Evolutionary conservation across 1,140 invertebrate species (phyloP).

Genomic region (Fopius arisanus): DNA sequence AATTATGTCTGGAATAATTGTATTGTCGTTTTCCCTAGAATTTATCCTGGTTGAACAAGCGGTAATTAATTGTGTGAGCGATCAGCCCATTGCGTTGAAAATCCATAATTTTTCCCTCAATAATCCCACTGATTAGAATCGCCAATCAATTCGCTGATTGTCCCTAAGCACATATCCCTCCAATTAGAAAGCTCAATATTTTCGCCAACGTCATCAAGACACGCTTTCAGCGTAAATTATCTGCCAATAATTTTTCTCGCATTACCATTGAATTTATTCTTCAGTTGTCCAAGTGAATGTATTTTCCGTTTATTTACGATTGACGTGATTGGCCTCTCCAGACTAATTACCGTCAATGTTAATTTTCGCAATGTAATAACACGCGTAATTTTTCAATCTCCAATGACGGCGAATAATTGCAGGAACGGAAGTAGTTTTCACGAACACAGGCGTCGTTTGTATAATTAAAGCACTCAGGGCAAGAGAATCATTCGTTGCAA

Average conservation of each 20-base stretch:
- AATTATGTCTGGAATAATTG: slow-evolving; percentile 14
- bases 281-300: too few species aligned
- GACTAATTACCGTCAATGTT: too few species aligned
- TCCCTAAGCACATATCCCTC: too few species aligned
- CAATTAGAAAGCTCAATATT: too few species aligned
- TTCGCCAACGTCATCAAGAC: too few species aligned
- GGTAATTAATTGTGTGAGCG: background rate
- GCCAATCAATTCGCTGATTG: too few species aligned
- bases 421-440: background rate
- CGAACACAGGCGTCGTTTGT: background rate
- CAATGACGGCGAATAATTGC: background rate
- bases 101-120: background rate
- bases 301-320: too few species aligned
- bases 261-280: too few species aligned
- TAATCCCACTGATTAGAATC: background rate
- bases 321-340: too few species aligned
- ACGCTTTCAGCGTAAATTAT: too few species aligned
- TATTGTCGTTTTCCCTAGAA: background rate
- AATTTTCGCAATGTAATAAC: background rate
- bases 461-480: background rate
- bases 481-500: background rate
- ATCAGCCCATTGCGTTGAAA: too few species aligned
- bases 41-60: background rate
- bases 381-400: background rate
- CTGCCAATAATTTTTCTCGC: too few species aligned